Base-by-base conservation (phyloP, 1,140 invertebrate genomes). In the Cydia pomonella region DNA sequence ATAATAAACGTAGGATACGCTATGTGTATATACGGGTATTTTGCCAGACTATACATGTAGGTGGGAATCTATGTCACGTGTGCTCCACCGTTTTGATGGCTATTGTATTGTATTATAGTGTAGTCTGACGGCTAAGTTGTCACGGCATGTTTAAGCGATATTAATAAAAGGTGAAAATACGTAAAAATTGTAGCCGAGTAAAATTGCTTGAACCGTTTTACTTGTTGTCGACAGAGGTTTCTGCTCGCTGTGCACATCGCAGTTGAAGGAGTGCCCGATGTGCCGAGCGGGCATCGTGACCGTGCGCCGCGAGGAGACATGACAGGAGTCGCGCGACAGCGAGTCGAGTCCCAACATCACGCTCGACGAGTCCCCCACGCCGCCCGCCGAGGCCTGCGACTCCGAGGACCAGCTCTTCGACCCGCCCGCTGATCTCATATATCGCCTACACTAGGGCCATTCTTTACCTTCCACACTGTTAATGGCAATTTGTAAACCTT, bases 201-300 rank as follows among this genome's bases (percentile, higher is more conserved):
- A 5, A 33, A 33, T 33, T 9, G 9, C 10, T 38, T 38, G 33
- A 38, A 38, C 9, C 7, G 33, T 38, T 64, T 63, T 44, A 13
- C n/a, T 80, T 38, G 0, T 59, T 59, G 18, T 59, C 62, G 95
- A 13, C 93, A 98, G 97, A 80, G 97, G 97, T 59, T 98, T 98
- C 92, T 98, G 97, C 93, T 94, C 94, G 72, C 93, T 94, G 4
- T 98, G 98, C 94, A 95, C 96, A 9, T 93, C 95, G 66, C 96
- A 97, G 86, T 84, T 98, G 75, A 94, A 95, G 76, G 95, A 96
- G 75, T 98, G 98, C 92, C 98, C 98, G n/a, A 96, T 98, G 94
- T 98, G 97, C 90, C 94, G 97, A 80, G 94, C 95, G 25, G 80
- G 89, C 41, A 96, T 97, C 23, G n/a, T 84, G 66, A 85, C 82